These are phyloP conservation scores for Chiroxiphia lanceolata DNA, from an alignment of 2,797 vertebrate genomes.

Conservation along the genomic window DNA sequence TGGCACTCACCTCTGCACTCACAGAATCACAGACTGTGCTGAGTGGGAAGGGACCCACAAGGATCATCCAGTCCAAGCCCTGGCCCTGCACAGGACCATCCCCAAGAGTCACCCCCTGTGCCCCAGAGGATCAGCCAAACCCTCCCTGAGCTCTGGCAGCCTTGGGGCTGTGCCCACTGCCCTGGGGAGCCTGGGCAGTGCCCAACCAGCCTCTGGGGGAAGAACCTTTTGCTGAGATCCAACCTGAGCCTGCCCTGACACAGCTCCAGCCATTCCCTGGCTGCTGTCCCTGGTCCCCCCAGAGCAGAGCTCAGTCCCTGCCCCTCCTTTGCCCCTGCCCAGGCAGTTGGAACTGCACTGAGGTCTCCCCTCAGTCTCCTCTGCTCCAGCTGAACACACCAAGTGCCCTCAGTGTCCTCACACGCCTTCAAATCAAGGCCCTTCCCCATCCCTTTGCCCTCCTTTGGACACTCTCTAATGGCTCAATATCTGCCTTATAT, in stretches of 20 bases:
- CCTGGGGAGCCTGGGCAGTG: not conserved
- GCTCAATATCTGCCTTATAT: not conserved
- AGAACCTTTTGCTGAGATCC: not conserved
- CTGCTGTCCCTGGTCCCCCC: not conserved
- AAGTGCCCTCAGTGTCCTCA: not conserved
- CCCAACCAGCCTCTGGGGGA: not conserved
- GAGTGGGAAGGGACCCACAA: not conserved
- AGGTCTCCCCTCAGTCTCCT: not conserved
- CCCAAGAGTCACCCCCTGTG: not conserved
- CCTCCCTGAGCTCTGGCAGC: not conserved
- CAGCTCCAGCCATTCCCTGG: not conserved
- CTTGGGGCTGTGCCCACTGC: not conserved
- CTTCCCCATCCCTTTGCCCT: not conserved
- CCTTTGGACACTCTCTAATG: not conserved
- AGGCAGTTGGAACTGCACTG: not conserved
- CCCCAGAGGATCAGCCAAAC: not conserved
- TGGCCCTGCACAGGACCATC: not conserved
- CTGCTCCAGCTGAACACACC: not conserved
- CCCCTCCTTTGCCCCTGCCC: not conserved
- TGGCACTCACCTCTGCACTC: fast-evolving
- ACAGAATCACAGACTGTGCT: not conserved
- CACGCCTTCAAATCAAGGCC: not conserved
- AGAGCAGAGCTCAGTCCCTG: not conserved
- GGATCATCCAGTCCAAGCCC: not conserved
- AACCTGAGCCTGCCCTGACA: not conserved